These are phyloP conservation scores for Grus americana DNA, from an alignment of 2,113 vertebrate genomes.

Conservation along the genomic window DNA sequence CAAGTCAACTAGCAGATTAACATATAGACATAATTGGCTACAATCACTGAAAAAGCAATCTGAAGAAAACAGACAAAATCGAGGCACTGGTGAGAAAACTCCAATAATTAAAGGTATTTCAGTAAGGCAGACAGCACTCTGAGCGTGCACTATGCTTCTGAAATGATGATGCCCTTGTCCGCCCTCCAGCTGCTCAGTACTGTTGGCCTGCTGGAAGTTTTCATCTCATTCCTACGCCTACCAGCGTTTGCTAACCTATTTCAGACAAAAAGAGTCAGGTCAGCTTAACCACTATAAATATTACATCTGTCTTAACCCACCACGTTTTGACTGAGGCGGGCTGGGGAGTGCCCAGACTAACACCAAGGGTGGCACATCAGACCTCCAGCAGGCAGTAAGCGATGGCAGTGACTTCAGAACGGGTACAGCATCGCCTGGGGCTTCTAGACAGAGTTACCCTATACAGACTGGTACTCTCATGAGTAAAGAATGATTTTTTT, in stretches of 20 bases:
- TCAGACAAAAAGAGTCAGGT: not conserved
- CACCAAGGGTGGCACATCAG: not conserved
- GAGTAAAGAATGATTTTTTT: not conserved
- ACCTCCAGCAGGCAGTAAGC: not conserved
- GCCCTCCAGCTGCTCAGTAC: not conserved
- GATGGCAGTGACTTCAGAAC: not conserved
- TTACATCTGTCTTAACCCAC: not conserved
- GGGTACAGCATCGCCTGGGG: fast-evolving
- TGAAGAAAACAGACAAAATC: not conserved
- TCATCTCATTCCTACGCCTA: not conserved
- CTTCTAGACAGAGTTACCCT: not conserved
- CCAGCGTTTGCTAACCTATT: not conserved
- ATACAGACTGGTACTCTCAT: fast-evolving
- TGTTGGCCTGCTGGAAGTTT: not conserved
- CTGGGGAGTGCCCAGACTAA: not conserved
- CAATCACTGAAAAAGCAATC: not conserved
- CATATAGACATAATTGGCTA: not conserved
- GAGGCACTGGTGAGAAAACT: not conserved
- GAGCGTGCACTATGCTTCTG: fast-evolving
- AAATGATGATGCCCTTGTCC: not conserved
- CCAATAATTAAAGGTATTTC: constrained; percentile 11
- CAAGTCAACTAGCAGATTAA: constrained; percentile 26
- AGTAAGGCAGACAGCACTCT: not conserved
- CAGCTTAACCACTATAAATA: not conserved
- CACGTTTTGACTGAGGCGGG: not conserved